Evolutionary conservation across 2,888 invertebrate species (phyloP), one percentile per base, ranked within the genome.

Genomic region (Acleris cristana): DNA sequence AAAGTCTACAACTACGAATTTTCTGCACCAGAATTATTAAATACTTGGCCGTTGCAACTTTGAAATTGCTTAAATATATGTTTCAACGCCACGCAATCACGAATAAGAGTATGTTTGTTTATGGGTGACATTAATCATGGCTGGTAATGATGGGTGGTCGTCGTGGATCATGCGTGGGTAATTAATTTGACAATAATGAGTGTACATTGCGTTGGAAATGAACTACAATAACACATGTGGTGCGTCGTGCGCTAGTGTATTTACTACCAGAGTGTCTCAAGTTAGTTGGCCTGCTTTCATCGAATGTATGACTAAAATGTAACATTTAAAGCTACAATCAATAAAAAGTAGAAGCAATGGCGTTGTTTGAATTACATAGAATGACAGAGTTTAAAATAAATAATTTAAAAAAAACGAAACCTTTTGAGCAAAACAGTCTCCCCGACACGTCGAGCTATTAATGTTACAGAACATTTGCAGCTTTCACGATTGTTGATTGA

Each of bases 131-230:
- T 69, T 66, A 67, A 67, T 71, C 64, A 68, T 52, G 45, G 19
- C 30, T 23, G 44, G 54, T 56, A 49, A 54, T 34, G 45, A 23
- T 58, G 71, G 71, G 71, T 71, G 69, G 70, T 64, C 64, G 58
- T 30, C 12, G 40, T 64, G 65, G 69, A 70, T 75, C 75, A 74
- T 69, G 69, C 73, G 74, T 70, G 70, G 58, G 73, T 79, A 81
- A 86, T 84, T 85, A 86, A 85, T 86, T 79, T 79, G 79, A 74
- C 74, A 75, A 74, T 71, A 78, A 73, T 73, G 76, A 76, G 74
- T 74, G 78, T 74, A 73, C 74, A 45, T 44, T 49, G 63, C 45
- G 53, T 75, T 73, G 71, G 74, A 76, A 76, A 75, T 70, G 69
- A 74, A 75, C 65, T 69, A 65, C 59, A 72, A 67, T 56, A 64